A percentile compares a stretch with the other conserved stretches of the same genome.
Conservation (phyloP, 2,888 invertebrate species). For the Clostera curtula region DNA sequence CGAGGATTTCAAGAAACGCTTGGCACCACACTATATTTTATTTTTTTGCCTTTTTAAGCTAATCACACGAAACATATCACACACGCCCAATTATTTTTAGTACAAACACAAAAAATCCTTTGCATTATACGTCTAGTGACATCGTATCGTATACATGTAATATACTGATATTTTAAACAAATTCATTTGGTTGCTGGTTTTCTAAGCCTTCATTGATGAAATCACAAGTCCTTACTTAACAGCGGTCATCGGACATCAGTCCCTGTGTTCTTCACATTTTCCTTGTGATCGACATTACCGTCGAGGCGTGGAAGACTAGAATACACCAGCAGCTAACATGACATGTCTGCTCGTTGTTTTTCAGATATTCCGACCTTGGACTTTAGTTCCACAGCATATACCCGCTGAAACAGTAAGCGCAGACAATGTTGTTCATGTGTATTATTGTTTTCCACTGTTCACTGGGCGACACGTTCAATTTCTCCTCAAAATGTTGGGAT, state of each 20-base stretch:
- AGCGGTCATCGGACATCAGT: too few relatives aligned
- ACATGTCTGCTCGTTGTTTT: slow-evolving; percentile 68
- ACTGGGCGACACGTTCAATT: slow-evolving; percentile 48
- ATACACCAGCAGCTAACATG: slow-evolving; percentile 60
- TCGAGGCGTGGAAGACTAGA: slow-evolving; percentile 40
- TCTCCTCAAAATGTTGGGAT: too few relatives aligned
- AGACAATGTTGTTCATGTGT: slow-evolving; percentile 69
- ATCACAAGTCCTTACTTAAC: too few relatives aligned
- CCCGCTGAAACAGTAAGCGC: slow-evolving; percentile 72
- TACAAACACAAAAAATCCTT: too few relatives aligned
- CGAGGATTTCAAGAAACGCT: slow-evolving; percentile 26
- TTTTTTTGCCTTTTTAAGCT: slow-evolving; percentile 19
- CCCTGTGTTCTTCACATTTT: slow-evolving; percentile 2
- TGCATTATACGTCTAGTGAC: too few relatives aligned
- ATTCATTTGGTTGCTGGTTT: slow-evolving; percentile 51
- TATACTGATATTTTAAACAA: too few relatives aligned
- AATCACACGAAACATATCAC: slow-evolving; percentile 13
- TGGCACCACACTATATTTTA: slow-evolving; percentile 27
- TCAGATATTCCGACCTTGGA: slow-evolving; percentile 73
- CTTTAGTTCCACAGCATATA: slow-evolving; percentile 69
- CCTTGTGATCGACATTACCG: slow-evolving; percentile 2
- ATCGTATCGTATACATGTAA: too few relatives aligned
- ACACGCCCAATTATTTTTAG: too few relatives aligned
- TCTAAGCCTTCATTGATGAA: slow-evolving; percentile 37
- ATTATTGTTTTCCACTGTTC: slow-evolving; percentile 65